Base-by-base conservation (phyloP, 1,140 invertebrate genomes). In the Heterodera carotae region DNA sequence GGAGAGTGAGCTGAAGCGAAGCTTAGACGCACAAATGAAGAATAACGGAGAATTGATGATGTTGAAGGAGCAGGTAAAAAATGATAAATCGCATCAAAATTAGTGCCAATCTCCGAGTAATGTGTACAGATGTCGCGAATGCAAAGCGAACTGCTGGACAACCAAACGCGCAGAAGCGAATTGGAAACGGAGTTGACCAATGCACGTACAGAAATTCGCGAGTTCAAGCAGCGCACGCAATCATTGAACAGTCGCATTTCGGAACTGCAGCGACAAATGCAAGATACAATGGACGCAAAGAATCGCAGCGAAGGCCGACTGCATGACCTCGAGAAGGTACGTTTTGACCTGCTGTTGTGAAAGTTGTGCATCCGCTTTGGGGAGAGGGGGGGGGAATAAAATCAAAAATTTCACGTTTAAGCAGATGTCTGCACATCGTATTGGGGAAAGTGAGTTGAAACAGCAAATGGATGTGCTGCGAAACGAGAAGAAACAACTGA, bases 211-310 rank as follows among this genome's bases (percentile, higher is more conserved):
- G 85, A 87, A 75, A 53, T 87, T 59, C 78, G 86, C 18, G 85
- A 87, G 67, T 81, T 80, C 80, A 88, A 88, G 59, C 83, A 87
- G 69, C 81, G 85, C 27, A 62, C 80, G 22, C 73, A 80, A 53
- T 86, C 87, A 36, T 39, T 85, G 39, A 88, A 82, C 69, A 85
- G 76, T 34, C 76, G 83, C 67, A 69, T 88, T 18, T 39, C 67
- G 12, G 85, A 87, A 34, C 75, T 87, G 39, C 86, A 87, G 78
- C 48, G 85, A 60, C 85, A 87, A 79, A 68, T 87, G 15, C 84
- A 88, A 75, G 85, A 87, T 36, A 77, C 76, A 29, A 76, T 82
- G 69, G 72, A 72, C 1, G 86, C 86, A 34, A 86, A 86, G 76
- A 87, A 87, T 59, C 67, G 86, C 48, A 72, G 76, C 25, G 86